Conservation (phyloP, 2,797 vertebrate genomes). For the Syngnathus rostellatus region DNA sequence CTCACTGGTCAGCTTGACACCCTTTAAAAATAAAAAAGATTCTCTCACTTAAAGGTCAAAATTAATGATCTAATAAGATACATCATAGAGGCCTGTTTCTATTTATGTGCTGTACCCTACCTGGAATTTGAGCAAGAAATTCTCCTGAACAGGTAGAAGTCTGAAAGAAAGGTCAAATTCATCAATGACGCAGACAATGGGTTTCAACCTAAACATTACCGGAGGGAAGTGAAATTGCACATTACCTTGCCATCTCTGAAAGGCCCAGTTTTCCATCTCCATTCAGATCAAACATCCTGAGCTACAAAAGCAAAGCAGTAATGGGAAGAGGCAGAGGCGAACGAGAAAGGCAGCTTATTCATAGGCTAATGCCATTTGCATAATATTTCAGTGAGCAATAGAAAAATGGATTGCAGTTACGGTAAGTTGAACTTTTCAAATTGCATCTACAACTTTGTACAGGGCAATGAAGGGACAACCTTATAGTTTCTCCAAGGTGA, state of each 20-base stretch:
- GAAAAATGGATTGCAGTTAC: background rate
- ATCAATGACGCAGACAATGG: slow-evolving; percentile 28
- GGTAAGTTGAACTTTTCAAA: background rate
- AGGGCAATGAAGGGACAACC: slow-evolving; percentile 8
- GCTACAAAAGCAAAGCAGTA: slow-evolving; percentile 56
- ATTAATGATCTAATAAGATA: background rate
- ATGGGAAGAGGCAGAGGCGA: slow-evolving; percentile 58
- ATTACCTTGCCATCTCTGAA: slow-evolving; percentile 93
- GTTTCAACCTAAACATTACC: slow-evolving; percentile 21
- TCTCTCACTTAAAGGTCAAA: background rate
- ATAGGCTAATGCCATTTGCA: slow-evolving; percentile 17
- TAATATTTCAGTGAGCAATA: slow-evolving; percentile 7
- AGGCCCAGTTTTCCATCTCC: slow-evolving; percentile 93
- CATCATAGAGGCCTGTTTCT: background rate
- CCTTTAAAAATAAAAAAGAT: slow-evolving; percentile 59
- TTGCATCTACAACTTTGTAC: background rate
- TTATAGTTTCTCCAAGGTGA: slow-evolving; percentile 1
- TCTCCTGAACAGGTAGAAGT: slow-evolving; percentile 89
- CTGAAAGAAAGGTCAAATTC: slow-evolving; percentile 36
- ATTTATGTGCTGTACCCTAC: slow-evolving; percentile 30
- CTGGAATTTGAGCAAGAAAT: slow-evolving; percentile 75
- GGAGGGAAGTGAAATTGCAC: slow-evolving; percentile 27
- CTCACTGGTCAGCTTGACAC: slow-evolving; percentile 78
- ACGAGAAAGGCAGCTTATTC: slow-evolving; percentile 51
- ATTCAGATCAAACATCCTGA: slow-evolving; percentile 93